phyloP scores from a whole-genome alignment of 2,888 invertebrate species.

The Phyto melanocephala region DNA sequence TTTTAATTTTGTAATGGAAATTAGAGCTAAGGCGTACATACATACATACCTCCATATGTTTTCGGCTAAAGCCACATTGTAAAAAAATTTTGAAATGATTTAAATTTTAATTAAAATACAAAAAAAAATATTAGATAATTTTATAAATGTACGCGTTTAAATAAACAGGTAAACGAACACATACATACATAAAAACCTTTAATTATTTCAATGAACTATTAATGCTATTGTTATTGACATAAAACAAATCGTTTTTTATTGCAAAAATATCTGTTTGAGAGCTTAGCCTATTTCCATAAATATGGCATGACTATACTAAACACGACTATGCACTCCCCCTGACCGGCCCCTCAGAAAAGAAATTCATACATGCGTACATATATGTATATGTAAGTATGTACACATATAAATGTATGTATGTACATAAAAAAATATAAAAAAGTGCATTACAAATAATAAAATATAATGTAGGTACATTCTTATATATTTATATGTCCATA shows the following conservation, averaged over 20 bases:
- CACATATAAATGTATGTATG: background rate
- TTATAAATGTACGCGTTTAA: background rate
- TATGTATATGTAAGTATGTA: background rate
- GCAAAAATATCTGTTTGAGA: background rate
- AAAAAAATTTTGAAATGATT: background rate
- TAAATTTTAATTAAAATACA: background rate
- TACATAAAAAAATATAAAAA: background rate
- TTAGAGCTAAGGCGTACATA: too few relatives aligned
- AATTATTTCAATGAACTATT: background rate
- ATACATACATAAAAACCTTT: too few relatives aligned
- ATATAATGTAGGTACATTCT: too few relatives aligned
- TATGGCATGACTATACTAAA: constrained; percentile 14
- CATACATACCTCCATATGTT: too few relatives aligned
- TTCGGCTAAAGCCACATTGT: too few relatives aligned
- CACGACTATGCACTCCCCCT: background rate
- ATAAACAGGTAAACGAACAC: too few relatives aligned
- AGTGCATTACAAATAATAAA: too few relatives aligned
- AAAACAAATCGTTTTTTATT: background rate
- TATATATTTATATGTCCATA: too few relatives aligned
- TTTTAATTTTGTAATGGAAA: too few relatives aligned
- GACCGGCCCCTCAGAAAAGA: background rate
- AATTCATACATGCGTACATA: constrained; percentile 1
- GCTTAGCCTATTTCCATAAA: constrained; percentile 1
- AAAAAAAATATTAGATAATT: background rate
- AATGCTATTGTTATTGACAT: background rate